A percentile compares a stretch with the other conserved stretches of the same genome.
Evolutionary conservation across 2,113 vertebrate genomes (phyloP).

Genomic region (Delphinus delphis): DNA sequence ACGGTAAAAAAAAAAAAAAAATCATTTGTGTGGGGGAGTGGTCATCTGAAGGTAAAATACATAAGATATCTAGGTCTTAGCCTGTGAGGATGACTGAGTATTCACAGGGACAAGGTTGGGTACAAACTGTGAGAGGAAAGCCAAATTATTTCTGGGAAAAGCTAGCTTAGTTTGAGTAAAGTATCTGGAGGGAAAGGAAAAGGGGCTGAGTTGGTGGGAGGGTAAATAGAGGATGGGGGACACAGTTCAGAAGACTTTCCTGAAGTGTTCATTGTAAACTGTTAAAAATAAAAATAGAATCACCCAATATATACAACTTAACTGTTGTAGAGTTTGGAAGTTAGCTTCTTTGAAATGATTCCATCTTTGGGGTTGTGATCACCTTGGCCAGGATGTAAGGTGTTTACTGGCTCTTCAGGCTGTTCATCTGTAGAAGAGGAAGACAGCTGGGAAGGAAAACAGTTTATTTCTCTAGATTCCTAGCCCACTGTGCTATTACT

Average conservation of each 20-base stretch:
- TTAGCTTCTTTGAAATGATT: background rate
- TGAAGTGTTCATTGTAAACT: background rate
- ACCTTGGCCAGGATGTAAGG: background rate
- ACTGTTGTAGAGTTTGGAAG: slow-evolving; percentile 18
- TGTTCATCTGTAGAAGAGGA: background rate
- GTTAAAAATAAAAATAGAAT: background rate
- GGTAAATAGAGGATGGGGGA: no score
- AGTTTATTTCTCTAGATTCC: slow-evolving; percentile 1
- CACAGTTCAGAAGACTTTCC: background rate
- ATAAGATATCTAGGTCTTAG: background rate
- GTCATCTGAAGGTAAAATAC: background rate
- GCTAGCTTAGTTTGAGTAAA: background rate
- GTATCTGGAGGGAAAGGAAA: background rate
- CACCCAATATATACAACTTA: background rate
- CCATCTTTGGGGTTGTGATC: background rate
- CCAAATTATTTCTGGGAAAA: background rate
- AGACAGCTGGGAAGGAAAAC: background rate
- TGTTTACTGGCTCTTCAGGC: background rate
- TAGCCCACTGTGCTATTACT: background rate
- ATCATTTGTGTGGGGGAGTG: background rate
- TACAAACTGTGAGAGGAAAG: background rate
- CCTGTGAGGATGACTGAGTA: background rate
- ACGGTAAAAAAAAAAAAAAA: slow-evolving; percentile 82
- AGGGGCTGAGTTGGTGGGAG: background rate
- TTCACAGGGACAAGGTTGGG: background rate